These are phyloP conservation scores for Diglossa cyanea DNA, from an alignment of 2,797 vertebrate species.

Conservation along the genomic window DNA sequence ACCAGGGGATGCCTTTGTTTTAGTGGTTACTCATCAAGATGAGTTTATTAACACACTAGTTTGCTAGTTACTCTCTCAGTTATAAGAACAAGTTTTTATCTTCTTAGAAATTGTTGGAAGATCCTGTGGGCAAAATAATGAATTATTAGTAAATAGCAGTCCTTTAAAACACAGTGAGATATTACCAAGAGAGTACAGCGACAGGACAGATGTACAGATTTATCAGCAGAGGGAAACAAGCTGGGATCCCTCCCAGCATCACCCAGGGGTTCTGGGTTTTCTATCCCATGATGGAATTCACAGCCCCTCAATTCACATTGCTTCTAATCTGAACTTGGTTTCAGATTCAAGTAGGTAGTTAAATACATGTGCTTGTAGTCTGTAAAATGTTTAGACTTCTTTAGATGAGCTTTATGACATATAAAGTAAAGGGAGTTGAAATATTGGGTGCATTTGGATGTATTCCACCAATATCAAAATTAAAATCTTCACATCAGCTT, in stretches of 20 bases:
- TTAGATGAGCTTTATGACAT: not conserved
- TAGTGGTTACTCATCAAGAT: not conserved
- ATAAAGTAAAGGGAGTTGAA: not conserved
- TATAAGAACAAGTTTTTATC: not conserved
- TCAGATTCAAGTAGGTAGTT: not conserved
- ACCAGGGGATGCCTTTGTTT: not conserved
- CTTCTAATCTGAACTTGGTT: not conserved
- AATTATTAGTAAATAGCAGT: not conserved
- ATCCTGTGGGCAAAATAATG: not conserved
- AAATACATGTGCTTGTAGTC: not conserved
- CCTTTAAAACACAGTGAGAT: not conserved
- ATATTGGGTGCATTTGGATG: not conserved
- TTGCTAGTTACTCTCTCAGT: not conserved
- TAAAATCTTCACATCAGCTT: not conserved
- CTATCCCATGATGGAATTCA: not conserved
- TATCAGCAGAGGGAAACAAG: not conserved
- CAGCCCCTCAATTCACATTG: not conserved
- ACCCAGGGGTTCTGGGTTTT: not conserved
- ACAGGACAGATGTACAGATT: not conserved
- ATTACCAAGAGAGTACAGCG: not conserved
- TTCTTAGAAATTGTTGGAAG: not conserved
- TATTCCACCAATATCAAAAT: not conserved
- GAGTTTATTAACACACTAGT: not conserved
- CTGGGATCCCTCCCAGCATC: not conserved
- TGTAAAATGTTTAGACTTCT: not conserved